phyloP scores from a whole-genome alignment of 2,797 vertebrate species.

The Vespertilio murinus region DNA sequence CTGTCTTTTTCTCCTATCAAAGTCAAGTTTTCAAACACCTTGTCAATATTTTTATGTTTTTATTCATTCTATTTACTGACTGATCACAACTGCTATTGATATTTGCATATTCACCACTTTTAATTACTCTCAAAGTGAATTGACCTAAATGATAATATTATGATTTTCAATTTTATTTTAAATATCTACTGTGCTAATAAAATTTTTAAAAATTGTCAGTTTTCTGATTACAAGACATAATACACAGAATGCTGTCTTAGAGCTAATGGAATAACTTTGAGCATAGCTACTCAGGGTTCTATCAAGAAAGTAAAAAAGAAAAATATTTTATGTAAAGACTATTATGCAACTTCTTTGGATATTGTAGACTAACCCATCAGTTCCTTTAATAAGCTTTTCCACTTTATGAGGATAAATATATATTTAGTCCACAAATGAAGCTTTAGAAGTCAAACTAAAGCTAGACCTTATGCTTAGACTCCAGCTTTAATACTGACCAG shows the following conservation, averaged over 20 bases:
- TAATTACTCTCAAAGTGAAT: not conserved
- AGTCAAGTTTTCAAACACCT: slow-evolving; percentile 30
- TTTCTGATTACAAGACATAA: slow-evolving; percentile 15
- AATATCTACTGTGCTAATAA: not conserved
- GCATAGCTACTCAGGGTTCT: not conserved
- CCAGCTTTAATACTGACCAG: not conserved
- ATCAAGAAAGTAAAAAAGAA: not conserved
- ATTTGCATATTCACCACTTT: slow-evolving; percentile 42
- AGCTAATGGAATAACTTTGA: slow-evolving; percentile 17
- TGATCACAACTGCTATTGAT: not conserved
- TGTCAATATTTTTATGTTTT: slow-evolving; percentile 20
- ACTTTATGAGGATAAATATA: not conserved
- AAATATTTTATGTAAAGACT: not conserved
- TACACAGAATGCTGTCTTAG: not conserved
- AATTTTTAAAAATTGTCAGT: not conserved
- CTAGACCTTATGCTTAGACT: not conserved
- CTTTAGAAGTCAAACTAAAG: not conserved
- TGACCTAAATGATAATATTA: not conserved
- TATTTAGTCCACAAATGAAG: not conserved
- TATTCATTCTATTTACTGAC: slow-evolving; percentile 23
- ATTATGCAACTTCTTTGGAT: not conserved
- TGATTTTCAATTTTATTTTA: slow-evolving; percentile 1
- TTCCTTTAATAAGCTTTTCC: not conserved
- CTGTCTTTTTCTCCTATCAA: slow-evolving; percentile 32
- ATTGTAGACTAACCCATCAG: not conserved